These are phyloP conservation scores for Urechis unicinctus DNA, from an alignment of 2,888 invertebrate genomes.

Conservation along the genomic window DNA sequence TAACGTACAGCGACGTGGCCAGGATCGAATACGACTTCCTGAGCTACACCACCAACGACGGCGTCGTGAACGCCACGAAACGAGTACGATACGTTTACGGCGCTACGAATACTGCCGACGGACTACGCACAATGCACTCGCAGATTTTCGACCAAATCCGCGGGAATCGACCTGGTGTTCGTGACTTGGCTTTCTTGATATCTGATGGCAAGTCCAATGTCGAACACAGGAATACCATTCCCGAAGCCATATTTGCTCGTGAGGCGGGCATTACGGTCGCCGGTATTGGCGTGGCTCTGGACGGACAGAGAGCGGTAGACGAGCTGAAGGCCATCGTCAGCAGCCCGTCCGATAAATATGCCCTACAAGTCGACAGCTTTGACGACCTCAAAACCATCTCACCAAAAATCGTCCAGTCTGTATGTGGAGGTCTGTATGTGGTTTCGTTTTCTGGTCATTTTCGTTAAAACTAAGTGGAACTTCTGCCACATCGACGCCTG, in stretches of 20 bases:
- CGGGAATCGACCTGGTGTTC: constrained; percentile 15
- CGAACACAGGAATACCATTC: constrained; percentile 5
- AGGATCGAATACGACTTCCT: constrained; percentile 11
- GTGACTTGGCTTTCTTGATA: constrained; percentile 14
- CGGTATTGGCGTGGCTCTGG: constrained; percentile 13
- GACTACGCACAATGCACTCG: constrained; percentile 19
- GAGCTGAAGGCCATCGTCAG: constrained; percentile 33
- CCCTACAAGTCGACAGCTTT: too few species aligned
- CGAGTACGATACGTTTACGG: constrained; percentile 32
- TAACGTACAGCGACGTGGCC: constrained; percentile 14
- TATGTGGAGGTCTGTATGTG: constrained; percentile 16
- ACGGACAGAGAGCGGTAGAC: too few species aligned
- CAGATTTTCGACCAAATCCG: constrained; percentile 5
- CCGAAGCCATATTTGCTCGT: constrained; percentile 14
- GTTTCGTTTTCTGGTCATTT: too few species aligned
- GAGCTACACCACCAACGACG: too few species aligned
- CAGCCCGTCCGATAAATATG: constrained; percentile 21
- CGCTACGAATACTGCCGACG: constrained; percentile 34
- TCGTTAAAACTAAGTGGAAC: too few species aligned
- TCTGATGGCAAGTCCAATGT: constrained; percentile 21
- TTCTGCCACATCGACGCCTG: too few species aligned
- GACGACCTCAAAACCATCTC: constrained; percentile 5
- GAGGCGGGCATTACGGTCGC: constrained; percentile 10
- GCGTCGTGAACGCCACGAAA: too few species aligned
- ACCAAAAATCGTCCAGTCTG: not conserved